A percentile compares a stretch with the other conserved stretches of the same genome.
phyloP scores from a whole-genome alignment of 2,113 vertebrate species.

The Hypomesus transpacificus region DNA sequence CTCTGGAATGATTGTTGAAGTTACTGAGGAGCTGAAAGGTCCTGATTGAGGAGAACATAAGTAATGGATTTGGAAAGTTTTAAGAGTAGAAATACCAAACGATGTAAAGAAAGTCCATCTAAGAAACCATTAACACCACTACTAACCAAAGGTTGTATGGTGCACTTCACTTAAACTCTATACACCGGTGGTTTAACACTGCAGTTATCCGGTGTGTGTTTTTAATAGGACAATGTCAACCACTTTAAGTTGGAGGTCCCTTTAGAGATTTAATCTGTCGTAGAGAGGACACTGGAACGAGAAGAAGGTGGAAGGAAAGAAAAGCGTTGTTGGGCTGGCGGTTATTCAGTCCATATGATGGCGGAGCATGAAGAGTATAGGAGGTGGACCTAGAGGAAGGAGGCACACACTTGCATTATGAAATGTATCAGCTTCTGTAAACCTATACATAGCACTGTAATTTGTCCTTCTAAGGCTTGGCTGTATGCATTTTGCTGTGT shows the following conservation, averaged over 20 bases:
- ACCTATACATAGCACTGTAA: conserved; percentile 75
- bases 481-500: conserved; percentile 68
- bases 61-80: conserved; percentile 32
- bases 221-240: conserved; percentile 28
- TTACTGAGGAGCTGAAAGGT: conserved; percentile 44
- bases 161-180: conserved; percentile 45
- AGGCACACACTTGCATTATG: conserved; percentile 66
- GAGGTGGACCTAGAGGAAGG: conserved; percentile 45
- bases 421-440: conserved; percentile 71
- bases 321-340: conserved; percentile 39
- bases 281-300: conserved; percentile 19
- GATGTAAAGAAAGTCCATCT: conserved; percentile 48
- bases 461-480: conserved; percentile 72
- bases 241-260: conserved; percentile 30
- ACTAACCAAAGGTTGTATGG: conserved; percentile 65
- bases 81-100: conserved; percentile 59
- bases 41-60: conserved; percentile 28
- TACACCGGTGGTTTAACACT: conserved; percentile 39
- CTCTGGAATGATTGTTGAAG: conserved; percentile 13
- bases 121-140: conserved; percentile 52
- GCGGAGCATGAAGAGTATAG: conserved; percentile 41
- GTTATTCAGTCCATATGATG: conserved; percentile 27
- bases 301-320: conserved; percentile 16
- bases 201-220: conserved; percentile 47
- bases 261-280: conserved; percentile 17